Evolutionary conservation across 2,113 vertebrate genomes (phyloP), one percentile per base, ranked within the genome.

Genomic region (Anolis sagrei): DNA sequence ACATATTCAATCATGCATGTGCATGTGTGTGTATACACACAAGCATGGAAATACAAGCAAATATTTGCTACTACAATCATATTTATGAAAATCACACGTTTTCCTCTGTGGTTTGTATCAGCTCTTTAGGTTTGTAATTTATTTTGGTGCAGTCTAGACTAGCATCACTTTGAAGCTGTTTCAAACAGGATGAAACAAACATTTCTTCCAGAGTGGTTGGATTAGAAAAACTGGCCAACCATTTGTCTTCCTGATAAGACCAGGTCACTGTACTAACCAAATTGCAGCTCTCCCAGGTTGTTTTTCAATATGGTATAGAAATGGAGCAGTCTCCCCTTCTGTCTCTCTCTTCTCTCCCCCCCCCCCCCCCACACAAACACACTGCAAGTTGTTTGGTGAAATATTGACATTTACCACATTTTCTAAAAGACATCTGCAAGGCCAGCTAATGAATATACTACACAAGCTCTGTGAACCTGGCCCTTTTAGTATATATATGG

Each of bases 131-230:
- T 96, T 94, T 82, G 94, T 98, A 98, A 98, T 97, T 96, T 90
- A 87, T 95, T 93, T 90, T 98, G 97, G 97, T 97, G 96, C 93
- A 96, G 96, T 96, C 96, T 97, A 97, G 97, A 97, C 96, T 2
- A 92, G 94, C 94, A 92, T 90, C 83, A 95, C 97, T 98, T 97
- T 97, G 97, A 98, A 96, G 96, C 94, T 89, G 82, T 92, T 94
- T 89, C 93, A 95, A 95, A 93, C 93, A 94, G 94, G 92, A 94
- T 86, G 90, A 95, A 93, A 95, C 94, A 96, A 96, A 96, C 95
- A 92, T 92, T 95, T 95, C 95, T 92, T 91, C 92, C 92, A 79
- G 92, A 95, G 91, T 93, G 93, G 89, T 85, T 92, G 87, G 89
- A 95, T 93, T 94, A 91, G 88, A 87, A 93, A 92, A 93, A 90